These are phyloP conservation scores for Herminia tarsipennalis DNA, from an alignment of 2,888 invertebrate genomes.

Conservation along the genomic window DNA sequence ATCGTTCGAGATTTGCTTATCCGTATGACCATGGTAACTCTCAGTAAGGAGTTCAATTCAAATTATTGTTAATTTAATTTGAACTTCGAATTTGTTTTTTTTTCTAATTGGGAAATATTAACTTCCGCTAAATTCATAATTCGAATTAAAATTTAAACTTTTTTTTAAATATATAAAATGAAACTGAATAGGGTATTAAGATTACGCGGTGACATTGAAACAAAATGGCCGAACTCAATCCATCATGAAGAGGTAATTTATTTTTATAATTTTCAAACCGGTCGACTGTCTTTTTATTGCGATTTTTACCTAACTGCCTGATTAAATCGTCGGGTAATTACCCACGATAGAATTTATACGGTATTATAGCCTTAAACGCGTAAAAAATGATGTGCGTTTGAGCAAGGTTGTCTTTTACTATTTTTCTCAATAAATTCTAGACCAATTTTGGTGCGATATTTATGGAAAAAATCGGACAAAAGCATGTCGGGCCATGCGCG, in stretches of 20 bases:
- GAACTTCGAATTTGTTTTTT: not conserved
- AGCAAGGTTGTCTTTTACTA: no score
- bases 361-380: no score
- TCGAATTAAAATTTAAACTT: not conserved
- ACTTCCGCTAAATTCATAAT: not conserved
- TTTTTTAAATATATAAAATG: conserved; percentile 12
- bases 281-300: conserved; percentile 18
- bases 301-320: not conserved
- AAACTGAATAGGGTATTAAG: conserved; percentile 10
- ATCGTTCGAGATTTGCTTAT: conserved; percentile 21
- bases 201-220: conserved; percentile 29
- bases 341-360: no score
- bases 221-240: conserved; percentile 31
- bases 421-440: no score
- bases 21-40: conserved; percentile 21
- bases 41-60: conserved; percentile 17
- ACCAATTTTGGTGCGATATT: no score
- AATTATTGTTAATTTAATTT: conserved; percentile 12
- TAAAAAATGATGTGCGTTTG: no score
- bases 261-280: conserved; percentile 15
- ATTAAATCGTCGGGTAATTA: no score
- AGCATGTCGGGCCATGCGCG: no score
- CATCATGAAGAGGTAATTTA: conserved; percentile 3
- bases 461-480: no score
- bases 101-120: no score